Base-by-base conservation (phyloP, 2,888 invertebrate species). In the Pherbina coryleti region DNA sequence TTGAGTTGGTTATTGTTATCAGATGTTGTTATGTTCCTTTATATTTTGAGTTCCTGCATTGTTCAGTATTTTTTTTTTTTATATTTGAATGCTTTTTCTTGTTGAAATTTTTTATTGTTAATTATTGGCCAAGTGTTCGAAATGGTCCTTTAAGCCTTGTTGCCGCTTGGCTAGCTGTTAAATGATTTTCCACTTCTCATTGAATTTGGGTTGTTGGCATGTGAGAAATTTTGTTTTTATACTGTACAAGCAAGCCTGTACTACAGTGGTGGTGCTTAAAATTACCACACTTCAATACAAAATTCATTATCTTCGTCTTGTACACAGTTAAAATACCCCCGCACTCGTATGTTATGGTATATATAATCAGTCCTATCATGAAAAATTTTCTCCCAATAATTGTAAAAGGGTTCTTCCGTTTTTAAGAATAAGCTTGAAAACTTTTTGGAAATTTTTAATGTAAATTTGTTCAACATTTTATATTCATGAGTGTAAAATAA, bases 171-270 rank as follows among this genome's bases (percentile, higher is more conserved):
- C 76, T 79, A 78, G 77, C 53, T 81, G 71, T 76, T 76, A 79
- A 82, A 81, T 81, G 80, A 74, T 78, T 77, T 81, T 76, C 66
- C 55, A 77, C 75, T 78, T 78, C 66, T 49, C 67, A 77, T 79
- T 25, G 25, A 64, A 77, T 77, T 78, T 51, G 69, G 67, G 67
- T 31, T 62, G 55, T 60, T 28, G 66, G 37, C 55, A 37, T 28
- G 5, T 69, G 11, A 17, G 44, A 66, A 57, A 8, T 67, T 53
- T 19, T 17, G 17, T 55, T 22, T 31, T 22, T 17, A n/a, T 14
- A 22, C n/a, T 19, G 25, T 49, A n/a, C 9, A 74, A 25, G 53
- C 22, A 57, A 55, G 14, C 31, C 11, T 17, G 2, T 0, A 1
- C 5, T 11, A 71, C 71, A 71, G 71, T 55, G 71, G 28, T 31